Base-by-base conservation (phyloP, 1,140 invertebrate species). In the Phymorhynchus buccinoides region DNA sequence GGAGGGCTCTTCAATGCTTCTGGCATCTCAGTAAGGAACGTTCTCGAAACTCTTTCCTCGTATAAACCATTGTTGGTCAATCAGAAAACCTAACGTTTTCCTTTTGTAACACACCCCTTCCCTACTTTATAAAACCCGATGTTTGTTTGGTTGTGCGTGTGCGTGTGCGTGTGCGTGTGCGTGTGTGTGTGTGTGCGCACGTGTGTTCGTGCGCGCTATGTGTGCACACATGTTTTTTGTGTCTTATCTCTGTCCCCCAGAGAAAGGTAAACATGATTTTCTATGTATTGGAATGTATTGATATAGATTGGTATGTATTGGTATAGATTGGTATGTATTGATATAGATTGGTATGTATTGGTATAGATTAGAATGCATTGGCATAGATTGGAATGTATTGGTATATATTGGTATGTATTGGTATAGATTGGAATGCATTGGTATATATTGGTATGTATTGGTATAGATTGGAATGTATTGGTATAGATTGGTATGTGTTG, bases 161-260 rank as follows among this genome's bases (percentile, higher is more conserved):
- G 79, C 44, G 75, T 30, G 62, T 27, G 16, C 22, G 62, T 66
- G 62, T 30, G 62, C n/a, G 22, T 66, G 62, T 66, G 62, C 22
- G 62, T 66, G n/a, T 27, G 62, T 66, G n/a, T 30, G 62, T 66
- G 62, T 66, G 62, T 66, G 62, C n/a, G n/a, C n/a, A 27, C n/a
- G 41, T 42, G 75, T 22, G 35, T 37, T 4, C 41, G 6, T 4
- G 75, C 35, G 71, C n/a, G 35, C n/a, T 14, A 14, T 32, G n/a
- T n/a, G 14, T 12, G 9, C 71, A 32, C n/a, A 32, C 71, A n/a
- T 30, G 71, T 30, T 14, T 9, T 73, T 7, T 32, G 35, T 32
- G n/a, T 14, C 9, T 73, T 12, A 12, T 37, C 35, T 73, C 30
- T 73, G 71, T 32, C 71, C n/a, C n/a, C 30, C 71, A 37, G 7